Conservation (phyloP, 2,888 invertebrate genomes). For the Aquatica leii region DNA sequence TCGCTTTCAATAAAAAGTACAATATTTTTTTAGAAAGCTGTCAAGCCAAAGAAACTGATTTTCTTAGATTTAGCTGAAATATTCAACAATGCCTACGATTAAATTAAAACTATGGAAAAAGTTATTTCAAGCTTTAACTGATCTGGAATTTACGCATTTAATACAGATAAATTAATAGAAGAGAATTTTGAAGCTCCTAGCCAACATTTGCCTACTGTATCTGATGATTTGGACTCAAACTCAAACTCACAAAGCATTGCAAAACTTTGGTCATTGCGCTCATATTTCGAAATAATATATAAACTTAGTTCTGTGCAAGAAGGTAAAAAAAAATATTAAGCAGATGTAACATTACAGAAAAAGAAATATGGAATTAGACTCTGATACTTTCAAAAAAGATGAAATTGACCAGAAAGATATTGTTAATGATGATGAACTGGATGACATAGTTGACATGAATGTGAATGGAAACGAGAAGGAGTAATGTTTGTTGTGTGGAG, state of each 20-base stretch:
- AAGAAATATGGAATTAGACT: background rate
- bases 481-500: slow-evolving; percentile 6
- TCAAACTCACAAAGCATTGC: background rate
- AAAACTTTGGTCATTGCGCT: no score
- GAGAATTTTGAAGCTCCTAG: slow-evolving; percentile 6
- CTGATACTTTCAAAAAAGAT: background rate
- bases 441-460: no score
- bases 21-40: background rate
- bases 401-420: no score
- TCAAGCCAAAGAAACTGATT: background rate
- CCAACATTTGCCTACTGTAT: background rate
- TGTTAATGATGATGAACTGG: no score
- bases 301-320: no score
- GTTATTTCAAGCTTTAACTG: slow-evolving; percentile 10
- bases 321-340: no score
- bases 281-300: no score
- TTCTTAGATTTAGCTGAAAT: slow-evolving; percentile 8
- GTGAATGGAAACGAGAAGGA: background rate
- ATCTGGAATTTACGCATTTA: slow-evolving; percentile 11
- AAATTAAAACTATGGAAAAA: slow-evolving; percentile 13
- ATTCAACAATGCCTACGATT: slow-evolving; percentile 7
- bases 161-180: slow-evolving; percentile 5
- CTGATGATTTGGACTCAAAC: background rate
- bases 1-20: background rate
- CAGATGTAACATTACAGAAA: no score